Evolutionary conservation across 2,113 vertebrate genomes (phyloP).

Genomic region (Raja brachyura): DNA sequence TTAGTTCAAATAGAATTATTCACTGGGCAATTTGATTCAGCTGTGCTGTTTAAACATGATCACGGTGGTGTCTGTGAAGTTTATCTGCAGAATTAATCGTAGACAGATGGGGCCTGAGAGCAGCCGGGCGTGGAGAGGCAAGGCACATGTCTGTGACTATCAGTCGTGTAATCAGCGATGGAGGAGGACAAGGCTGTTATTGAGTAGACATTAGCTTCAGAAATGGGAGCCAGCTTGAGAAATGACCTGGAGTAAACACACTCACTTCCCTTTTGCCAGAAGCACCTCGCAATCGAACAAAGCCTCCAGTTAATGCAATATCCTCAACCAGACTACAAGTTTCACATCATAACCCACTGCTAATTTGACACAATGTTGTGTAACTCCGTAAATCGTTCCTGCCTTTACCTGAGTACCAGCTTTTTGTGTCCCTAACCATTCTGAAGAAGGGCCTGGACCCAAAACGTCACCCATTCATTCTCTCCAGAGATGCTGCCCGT

Average conservation of each 20-base stretch:
- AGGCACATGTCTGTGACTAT: not conserved
- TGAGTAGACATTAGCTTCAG: not conserved
- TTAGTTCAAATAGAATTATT: constrained; percentile 24
- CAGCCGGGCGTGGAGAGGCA: not conserved
- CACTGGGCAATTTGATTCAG: not conserved
- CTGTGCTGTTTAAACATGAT: not conserved
- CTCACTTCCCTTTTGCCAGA: not conserved
- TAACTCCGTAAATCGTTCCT: too few relatives aligned
- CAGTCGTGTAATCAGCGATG: not conserved
- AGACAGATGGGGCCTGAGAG: not conserved
- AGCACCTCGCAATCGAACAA: not conserved
- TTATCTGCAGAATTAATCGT: constrained; percentile 12
- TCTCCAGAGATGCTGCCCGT: too few relatives aligned
- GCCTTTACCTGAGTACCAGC: too few relatives aligned
- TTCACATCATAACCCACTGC: not conserved
- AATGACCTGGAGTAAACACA: not conserved
- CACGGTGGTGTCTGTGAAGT: not conserved
- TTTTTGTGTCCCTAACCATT: too few relatives aligned
- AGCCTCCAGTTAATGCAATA: not conserved
- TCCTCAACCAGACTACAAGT: not conserved
- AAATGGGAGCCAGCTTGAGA: not conserved
- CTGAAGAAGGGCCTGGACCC: too few relatives aligned
- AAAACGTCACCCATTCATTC: too few relatives aligned
- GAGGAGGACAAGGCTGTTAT: not conserved
- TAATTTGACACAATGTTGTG: not conserved